Evolutionary conservation across 2,888 invertebrate genomes (phyloP).

Genomic region (Caenorhabditis imperialis): DNA sequence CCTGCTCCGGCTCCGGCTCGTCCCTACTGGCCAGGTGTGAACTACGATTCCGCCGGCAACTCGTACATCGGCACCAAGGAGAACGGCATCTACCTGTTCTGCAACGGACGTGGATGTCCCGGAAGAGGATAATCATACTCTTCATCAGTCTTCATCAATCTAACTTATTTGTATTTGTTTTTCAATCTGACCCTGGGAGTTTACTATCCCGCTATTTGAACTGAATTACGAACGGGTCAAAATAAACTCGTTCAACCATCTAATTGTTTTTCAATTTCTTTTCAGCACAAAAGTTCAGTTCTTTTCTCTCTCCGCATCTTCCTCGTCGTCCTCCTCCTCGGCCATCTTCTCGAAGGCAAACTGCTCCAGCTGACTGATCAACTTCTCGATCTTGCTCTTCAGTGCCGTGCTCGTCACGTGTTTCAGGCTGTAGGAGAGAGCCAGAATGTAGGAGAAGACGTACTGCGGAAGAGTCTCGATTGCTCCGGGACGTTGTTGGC

Average conservation of each 20-base stretch:
- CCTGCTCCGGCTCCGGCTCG: background rate
- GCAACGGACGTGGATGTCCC: slow-evolving; percentile 48
- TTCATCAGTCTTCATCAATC: background rate
- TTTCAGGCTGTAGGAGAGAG: slow-evolving; percentile 15
- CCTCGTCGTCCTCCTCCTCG: slow-evolving; percentile 18
- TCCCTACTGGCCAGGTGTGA: slow-evolving; percentile 8
- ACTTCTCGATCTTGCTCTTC: slow-evolving; percentile 13
- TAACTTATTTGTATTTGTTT: background rate
- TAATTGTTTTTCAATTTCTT: too few species aligned
- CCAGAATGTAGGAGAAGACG: slow-evolving; percentile 17
- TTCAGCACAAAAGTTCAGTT: too few species aligned
- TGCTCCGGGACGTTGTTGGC: slow-evolving; percentile 22
- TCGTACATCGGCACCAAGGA: slow-evolving; percentile 45
- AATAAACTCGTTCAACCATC: too few species aligned
- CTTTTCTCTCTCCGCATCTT: too few species aligned
- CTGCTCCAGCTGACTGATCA: slow-evolving; percentile 21
- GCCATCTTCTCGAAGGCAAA: slow-evolving; percentile 21
- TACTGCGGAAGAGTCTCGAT: slow-evolving; percentile 33
- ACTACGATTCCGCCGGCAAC: slow-evolving; percentile 39
- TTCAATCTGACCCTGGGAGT: background rate
- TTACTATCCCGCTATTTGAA: background rate
- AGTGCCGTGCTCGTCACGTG: slow-evolving; percentile 6
- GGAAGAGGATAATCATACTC: slow-evolving; percentile 41
- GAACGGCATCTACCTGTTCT: slow-evolving; percentile 48
- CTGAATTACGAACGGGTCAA: too few species aligned